Base-by-base conservation (phyloP, 2,113 vertebrate genomes). In the Empidonax alnorum region DNA sequence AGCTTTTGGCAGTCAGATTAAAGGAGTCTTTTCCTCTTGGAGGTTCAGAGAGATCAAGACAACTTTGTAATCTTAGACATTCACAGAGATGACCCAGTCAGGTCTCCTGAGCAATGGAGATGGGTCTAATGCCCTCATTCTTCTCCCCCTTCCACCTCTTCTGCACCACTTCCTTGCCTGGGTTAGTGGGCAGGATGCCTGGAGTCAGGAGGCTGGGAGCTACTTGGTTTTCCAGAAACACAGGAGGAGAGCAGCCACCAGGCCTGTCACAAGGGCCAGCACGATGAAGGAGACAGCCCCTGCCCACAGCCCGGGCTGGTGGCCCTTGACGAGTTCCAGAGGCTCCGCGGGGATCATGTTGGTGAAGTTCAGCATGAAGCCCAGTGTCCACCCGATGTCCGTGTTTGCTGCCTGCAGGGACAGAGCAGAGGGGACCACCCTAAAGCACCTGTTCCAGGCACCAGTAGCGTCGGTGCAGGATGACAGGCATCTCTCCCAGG, bases 311-410 rank as follows among this genome's bases (percentile, higher is more conserved):
- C 91, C 66, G 1, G 92, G 85, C 24, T 65, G 92, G 15, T 98
- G 93, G 2, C 97, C 98, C 96, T 98, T 98, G 91, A 97, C 49
- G 1, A 88, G 69, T 7, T 13, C 68, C 2, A 96, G 96, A 6
- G 44, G 93, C 93, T 99, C 98, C 0, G 97, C 96, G 0, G 99
- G 99, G 94, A 99, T 96, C 96, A 98, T 94, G 92, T 98, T 98
- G 87, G 98, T 99, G 56, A 99, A 80, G 91, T 97, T 98, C 63
- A 99, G 98, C 99, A 99, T 99, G 97, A 99, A 99, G 87, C 99
- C 99, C 91, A 99, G 97, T 0, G 99, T 98, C 99, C 99, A 99
- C 27, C 99, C 99, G 1, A 99, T 97, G 18, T 99, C 98, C 0
- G 98, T 86, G 66, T 98, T 98, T 1, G 97, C 98, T 2, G 97